phyloP scores from a whole-genome alignment of 2,888 invertebrate genomes.

The Oscheius sp. region DNA sequence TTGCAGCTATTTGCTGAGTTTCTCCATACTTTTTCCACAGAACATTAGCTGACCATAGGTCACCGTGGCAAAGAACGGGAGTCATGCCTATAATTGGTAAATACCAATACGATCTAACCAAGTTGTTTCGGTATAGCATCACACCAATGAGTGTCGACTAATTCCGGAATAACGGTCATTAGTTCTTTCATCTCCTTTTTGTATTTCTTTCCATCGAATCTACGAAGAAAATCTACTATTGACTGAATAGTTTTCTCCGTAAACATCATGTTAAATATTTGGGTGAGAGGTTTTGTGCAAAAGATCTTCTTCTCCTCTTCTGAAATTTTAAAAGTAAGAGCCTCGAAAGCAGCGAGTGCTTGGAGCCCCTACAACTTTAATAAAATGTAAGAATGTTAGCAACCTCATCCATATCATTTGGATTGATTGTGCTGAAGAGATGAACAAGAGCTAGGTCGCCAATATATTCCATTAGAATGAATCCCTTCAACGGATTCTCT shows the following conservation, averaged over 20 bases:
- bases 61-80: slow-evolving; percentile 17
- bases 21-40: slow-evolving; percentile 14
- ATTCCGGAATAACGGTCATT: background rate
- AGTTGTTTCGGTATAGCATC: slow-evolving; percentile 25
- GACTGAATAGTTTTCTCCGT: background rate
- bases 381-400: background rate
- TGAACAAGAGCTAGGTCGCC: slow-evolving; percentile 13
- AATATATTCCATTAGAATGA: slow-evolving; percentile 21
- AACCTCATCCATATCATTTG: slow-evolving; percentile 19
- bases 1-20: slow-evolving; percentile 1
- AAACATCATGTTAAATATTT: background rate
- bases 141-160: background rate
- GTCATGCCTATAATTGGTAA: background rate
- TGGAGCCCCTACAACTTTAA: background rate
- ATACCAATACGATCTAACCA: slow-evolving; percentile 2
- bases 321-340: slow-evolving; percentile 11
- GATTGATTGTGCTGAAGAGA: slow-evolving; percentile 2
- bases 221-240: background rate
- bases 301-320: slow-evolving; percentile 22
- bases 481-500: slow-evolving; percentile 18
- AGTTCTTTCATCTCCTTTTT: background rate
- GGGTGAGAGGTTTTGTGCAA: background rate
- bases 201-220: background rate
- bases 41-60: slow-evolving; percentile 25
- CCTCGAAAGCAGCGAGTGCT: slow-evolving; percentile 11